A percentile compares a stretch with the other conserved stretches of the same genome.
phyloP scores from a whole-genome alignment of 2,888 invertebrate species.

The Xylophagus ater region DNA sequence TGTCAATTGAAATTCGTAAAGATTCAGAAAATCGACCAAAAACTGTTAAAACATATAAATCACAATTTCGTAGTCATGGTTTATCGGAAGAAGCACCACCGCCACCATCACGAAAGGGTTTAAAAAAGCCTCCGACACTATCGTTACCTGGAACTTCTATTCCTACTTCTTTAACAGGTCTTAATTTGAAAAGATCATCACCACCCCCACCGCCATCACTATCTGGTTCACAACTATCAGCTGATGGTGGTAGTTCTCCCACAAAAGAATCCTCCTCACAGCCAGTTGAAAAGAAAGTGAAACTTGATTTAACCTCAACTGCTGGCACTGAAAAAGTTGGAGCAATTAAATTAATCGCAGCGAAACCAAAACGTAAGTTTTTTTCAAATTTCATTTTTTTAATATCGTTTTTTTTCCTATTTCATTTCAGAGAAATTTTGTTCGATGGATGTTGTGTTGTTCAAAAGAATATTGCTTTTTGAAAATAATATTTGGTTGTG shows the following conservation, averaged over 20 bases:
- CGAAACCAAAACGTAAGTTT: constrained; percentile 86
- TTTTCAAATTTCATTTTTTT: constrained; percentile 3
- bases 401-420: constrained; percentile 5
- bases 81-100: constrained; percentile 78
- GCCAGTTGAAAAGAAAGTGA: background rate
- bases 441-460: background rate
- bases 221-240: too few relatives aligned
- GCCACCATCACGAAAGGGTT: constrained; percentile 62
- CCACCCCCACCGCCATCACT: constrained; percentile 29
- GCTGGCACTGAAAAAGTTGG: constrained; percentile 58
- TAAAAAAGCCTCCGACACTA: constrained; percentile 48
- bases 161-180: constrained; percentile 10
- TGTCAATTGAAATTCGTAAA: constrained; percentile 70
- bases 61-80: constrained; percentile 85
- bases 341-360: constrained; percentile 73
- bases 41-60: constrained; percentile 84
- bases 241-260: background rate
- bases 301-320: background rate
- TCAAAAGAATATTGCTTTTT: constrained; percentile 8
- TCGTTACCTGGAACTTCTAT: constrained; percentile 28
- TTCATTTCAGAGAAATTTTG: constrained; percentile 5
- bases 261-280: too few relatives aligned
- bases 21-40: constrained; percentile 63
- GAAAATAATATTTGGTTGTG: background rate
- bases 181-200: constrained; percentile 24